These are phyloP conservation scores for Andrena haemorrhoa DNA, from an alignment of 2,888 invertebrate species.

Conservation along the genomic window DNA sequence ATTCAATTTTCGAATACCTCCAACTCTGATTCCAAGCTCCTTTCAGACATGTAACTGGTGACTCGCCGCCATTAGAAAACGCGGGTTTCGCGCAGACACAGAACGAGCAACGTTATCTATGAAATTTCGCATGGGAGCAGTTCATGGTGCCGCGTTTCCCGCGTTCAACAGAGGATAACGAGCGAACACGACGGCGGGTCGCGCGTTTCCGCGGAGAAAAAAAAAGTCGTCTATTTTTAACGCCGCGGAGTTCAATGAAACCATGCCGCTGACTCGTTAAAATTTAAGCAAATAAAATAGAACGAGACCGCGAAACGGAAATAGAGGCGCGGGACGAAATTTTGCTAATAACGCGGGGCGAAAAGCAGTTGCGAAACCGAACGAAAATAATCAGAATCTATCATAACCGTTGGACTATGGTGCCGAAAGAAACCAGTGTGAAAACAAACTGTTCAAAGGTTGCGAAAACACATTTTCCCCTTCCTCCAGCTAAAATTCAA, in stretches of 20 bases:
- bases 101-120: neutral
- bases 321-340: neutral
- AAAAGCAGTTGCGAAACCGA: neutral
- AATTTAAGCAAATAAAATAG: conserved; percentile 15
- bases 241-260: conserved; percentile 13
- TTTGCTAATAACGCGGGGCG: neutral
- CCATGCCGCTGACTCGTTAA: conserved; percentile 2
- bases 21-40: neutral
- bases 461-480: too few relatives aligned
- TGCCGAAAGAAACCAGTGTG: too few relatives aligned
- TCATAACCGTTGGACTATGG: too few relatives aligned
- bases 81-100: neutral
- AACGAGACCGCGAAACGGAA: neutral
- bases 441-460: too few relatives aligned
- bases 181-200: neutral
- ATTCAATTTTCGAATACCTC: too few relatives aligned
- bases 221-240: conserved; percentile 14
- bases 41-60: neutral
- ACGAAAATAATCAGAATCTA: too few relatives aligned
- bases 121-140: conserved; percentile 14
- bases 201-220: neutral
- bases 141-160: conserved; percentile 22
- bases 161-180: conserved; percentile 13
- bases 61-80: neutral
- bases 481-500: too few relatives aligned